These are phyloP conservation scores for Myotis lucifugus DNA, from an alignment of 2,113 vertebrate species.

Conservation along the genomic window DNA sequence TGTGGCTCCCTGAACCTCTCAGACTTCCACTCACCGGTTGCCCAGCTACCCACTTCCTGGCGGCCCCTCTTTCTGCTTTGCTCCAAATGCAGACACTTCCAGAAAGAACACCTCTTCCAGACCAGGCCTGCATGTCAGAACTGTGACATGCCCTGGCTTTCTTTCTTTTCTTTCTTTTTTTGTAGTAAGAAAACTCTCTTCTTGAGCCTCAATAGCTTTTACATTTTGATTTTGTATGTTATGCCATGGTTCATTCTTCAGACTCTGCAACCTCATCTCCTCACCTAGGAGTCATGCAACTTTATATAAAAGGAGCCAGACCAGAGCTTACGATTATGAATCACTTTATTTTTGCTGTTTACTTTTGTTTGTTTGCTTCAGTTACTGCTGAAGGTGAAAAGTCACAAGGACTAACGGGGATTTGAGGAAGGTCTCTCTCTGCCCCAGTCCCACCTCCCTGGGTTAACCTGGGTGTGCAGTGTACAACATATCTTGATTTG, in stretches of 20 bases:
- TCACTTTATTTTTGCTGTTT: neutral
- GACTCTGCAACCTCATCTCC: neutral
- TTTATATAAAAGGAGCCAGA: neutral
- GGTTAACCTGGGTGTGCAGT: fast-evolving
- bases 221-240: neutral
- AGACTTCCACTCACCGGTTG: too few relatives aligned
- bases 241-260: neutral
- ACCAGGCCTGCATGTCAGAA: neutral
- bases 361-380: neutral
- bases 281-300: neutral
- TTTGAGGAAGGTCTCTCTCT: neutral
- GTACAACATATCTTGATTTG: neutral
- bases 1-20: neutral
- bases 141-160: neutral
- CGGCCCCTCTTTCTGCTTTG: neutral
- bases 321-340: neutral
- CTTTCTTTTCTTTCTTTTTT: neutral
- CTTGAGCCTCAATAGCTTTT: neutral
- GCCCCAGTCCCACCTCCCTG: neutral
- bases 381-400: neutral
- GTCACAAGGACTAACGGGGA: neutral
- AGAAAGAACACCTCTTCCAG: neutral
- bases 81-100: neutral
- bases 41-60: neutral
- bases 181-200: neutral